Evolutionary conservation across 2,113 vertebrate species (phyloP).

Genomic region (Mastomys natalensis): DNA sequence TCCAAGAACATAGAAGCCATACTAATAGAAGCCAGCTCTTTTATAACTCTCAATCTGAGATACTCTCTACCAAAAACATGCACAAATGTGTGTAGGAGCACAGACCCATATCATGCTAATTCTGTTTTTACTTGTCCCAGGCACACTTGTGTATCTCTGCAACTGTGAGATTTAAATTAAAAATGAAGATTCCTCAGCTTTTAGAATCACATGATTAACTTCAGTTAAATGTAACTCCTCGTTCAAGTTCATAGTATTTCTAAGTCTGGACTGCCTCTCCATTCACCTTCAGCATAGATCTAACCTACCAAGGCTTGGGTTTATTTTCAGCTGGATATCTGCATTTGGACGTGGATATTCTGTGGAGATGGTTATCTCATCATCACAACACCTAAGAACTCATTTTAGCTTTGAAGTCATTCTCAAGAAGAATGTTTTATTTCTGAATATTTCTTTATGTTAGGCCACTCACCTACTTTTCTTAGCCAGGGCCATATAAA

Average conservation of each 20-base stretch:
- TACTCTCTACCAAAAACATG: background rate
- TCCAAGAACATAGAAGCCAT: background rate
- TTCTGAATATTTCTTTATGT: background rate
- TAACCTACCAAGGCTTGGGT: background rate
- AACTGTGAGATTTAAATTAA: background rate
- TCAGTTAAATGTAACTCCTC: background rate
- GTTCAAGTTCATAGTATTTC: background rate
- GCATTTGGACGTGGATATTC: background rate
- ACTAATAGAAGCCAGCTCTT: background rate
- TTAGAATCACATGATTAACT: background rate
- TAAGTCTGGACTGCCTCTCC: background rate
- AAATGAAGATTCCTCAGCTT: background rate
- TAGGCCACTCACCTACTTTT: background rate
- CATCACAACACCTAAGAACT: conserved; percentile 12
- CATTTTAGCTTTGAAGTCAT: background rate
- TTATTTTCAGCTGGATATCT: too few relatives aligned
- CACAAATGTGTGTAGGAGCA: background rate
- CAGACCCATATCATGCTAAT: background rate
- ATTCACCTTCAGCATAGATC: background rate
- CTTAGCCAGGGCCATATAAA: background rate
- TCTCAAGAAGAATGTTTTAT: background rate
- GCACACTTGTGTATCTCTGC: background rate
- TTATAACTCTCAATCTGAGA: background rate
- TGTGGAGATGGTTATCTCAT: background rate
- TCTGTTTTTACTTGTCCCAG: background rate